Conservation (phyloP, 2,113 vertebrate genomes). For the Pelecanus crispus region DNA sequence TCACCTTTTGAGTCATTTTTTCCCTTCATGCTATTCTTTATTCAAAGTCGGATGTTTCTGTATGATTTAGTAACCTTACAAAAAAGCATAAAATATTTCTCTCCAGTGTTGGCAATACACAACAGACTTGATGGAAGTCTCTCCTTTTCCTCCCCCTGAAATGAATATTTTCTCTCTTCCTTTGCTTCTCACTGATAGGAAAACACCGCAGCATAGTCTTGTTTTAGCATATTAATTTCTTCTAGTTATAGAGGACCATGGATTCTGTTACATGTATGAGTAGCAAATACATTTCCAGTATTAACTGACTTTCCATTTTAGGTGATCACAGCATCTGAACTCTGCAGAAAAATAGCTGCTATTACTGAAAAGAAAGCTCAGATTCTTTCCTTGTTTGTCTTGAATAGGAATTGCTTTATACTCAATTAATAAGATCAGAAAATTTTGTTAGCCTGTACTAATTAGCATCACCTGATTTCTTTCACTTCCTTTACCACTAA, state of each 20-base stretch:
- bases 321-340: background rate
- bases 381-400: background rate
- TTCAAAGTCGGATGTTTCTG: background rate
- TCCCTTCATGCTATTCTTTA: background rate
- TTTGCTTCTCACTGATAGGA: background rate
- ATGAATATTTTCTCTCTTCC: background rate
- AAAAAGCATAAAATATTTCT: background rate
- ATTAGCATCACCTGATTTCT: background rate
- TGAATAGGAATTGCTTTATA: background rate
- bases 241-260: background rate
- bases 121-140: background rate
- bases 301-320: background rate
- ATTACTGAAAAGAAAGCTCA: background rate
- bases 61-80: background rate
- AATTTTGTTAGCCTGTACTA: background rate
- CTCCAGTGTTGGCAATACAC: background rate
- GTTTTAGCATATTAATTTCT: background rate
- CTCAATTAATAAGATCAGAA: background rate
- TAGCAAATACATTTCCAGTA: background rate
- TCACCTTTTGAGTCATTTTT: background rate
- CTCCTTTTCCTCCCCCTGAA: background rate
- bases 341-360: background rate
- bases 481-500: background rate
- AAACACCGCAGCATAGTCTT: background rate
- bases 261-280: background rate